A percentile compares a stretch with the other conserved stretches of the same genome.
phyloP scores from a whole-genome alignment of 2,797 vertebrate genomes.

The Zenarchopterus dispar region DNA sequence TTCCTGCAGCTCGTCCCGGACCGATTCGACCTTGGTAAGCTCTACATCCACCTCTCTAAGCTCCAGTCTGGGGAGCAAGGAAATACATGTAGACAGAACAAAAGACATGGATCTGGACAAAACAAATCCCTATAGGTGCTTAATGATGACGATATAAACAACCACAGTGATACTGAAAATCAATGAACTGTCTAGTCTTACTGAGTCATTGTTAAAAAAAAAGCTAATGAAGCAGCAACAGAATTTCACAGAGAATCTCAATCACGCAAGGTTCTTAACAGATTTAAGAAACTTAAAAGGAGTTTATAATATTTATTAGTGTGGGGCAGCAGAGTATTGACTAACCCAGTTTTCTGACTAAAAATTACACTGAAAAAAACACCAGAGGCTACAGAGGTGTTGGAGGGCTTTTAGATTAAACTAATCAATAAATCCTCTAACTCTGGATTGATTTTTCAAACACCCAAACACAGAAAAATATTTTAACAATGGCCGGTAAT shows the following conservation, averaged over 20 bases:
- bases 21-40: constrained; percentile 69
- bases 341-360: constrained; percentile 8
- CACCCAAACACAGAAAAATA: neutral
- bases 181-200: no score
- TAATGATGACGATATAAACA: no score
- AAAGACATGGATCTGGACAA: neutral
- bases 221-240: no score
- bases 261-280: no score
- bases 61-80: constrained; percentile 67
- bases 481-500: neutral
- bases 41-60: constrained; percentile 83
- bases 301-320: no score
- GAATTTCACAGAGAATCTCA: no score
- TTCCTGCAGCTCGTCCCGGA: constrained; percentile 65
- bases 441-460: constrained; percentile 4
- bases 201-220: no score
- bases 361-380: neutral
- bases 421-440: neutral
- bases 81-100: constrained; percentile 21
- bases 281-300: no score
- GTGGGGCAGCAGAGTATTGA: no score
- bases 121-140: no score
- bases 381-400: constrained; percentile 2
- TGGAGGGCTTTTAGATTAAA: neutral
- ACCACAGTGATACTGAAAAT: no score